These are phyloP conservation scores for Drosophila cracens DNA, from an alignment of 2,888 invertebrate species.

Conservation along the genomic window DNA sequence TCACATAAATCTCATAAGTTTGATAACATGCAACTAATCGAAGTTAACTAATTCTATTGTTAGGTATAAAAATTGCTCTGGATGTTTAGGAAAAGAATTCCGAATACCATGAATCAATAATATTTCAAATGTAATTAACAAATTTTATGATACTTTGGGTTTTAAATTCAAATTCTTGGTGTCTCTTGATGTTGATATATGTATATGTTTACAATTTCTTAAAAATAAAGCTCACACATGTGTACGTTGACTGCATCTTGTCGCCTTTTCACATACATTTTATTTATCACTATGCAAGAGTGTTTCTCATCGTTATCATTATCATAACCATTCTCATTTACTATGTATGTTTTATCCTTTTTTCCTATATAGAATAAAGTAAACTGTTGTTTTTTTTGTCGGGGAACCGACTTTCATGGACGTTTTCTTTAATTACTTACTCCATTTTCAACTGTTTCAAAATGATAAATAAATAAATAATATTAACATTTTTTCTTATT, in stretches of 20 bases:
- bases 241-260: constrained; percentile 44
- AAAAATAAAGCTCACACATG: constrained; percentile 10
- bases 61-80: constrained; percentile 63
- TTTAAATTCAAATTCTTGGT: constrained; percentile 48
- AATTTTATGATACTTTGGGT: constrained; percentile 43
- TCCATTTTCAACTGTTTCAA: background rate
- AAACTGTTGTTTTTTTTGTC: background rate
- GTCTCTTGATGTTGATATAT: constrained; percentile 54
- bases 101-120: constrained; percentile 51
- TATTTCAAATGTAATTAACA: constrained; percentile 58
- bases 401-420: constrained; percentile 9
- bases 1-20: constrained; percentile 16
- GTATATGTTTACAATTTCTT: constrained; percentile 23
- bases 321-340: background rate
- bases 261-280: constrained; percentile 17
- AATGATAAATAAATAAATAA: background rate
- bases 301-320: constrained; percentile 11
- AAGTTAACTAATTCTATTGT: constrained; percentile 60
- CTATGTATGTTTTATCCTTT: constrained; percentile 7
- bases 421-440: constrained; percentile 9
- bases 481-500: background rate
- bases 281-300: constrained; percentile 28
- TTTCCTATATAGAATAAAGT: background rate
- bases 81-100: constrained; percentile 55
- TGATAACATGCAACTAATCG: constrained; percentile 34